These are phyloP conservation scores for Axis porcinus DNA, from an alignment of 2,113 vertebrate species.

Conservation along the genomic window DNA sequence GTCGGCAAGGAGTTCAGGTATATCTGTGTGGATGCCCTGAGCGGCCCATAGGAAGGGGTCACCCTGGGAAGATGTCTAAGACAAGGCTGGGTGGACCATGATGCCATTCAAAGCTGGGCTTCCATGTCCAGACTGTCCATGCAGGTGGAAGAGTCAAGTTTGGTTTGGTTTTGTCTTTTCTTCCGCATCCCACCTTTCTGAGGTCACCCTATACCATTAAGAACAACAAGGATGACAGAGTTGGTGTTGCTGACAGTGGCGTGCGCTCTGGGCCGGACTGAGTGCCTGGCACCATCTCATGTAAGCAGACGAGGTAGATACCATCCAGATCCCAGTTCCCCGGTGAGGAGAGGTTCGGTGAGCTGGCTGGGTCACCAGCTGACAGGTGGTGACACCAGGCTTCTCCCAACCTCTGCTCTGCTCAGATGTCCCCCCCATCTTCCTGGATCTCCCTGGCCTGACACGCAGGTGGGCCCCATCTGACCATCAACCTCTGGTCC, in stretches of 20 bases:
- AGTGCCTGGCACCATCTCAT: not conserved
- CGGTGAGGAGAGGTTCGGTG: not conserved
- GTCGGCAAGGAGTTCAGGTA: not conserved
- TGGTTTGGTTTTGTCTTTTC: not conserved
- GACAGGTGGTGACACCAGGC: not conserved
- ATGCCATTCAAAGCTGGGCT: not conserved
- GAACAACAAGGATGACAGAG: not conserved
- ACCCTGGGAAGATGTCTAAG: not conserved
- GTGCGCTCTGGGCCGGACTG: not conserved
- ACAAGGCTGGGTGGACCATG: not conserved
- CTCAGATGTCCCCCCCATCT: rapidly evolving
- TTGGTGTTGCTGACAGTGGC: rapidly evolving
- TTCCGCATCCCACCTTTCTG: not conserved
- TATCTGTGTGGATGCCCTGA: not conserved
- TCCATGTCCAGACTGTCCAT: rapidly evolving
- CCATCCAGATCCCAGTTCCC: not conserved
- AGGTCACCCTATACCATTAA: not conserved
- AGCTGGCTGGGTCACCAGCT: not conserved
- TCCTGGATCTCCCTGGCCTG: not conserved
- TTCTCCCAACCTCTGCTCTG: not conserved
- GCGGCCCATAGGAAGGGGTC: not conserved
- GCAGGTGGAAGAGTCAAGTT: too few relatives aligned
- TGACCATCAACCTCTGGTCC: not conserved
- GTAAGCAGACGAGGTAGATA: too few relatives aligned
- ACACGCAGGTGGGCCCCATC: not conserved